Percentiles rank a stretch among this genome's conserved stretches.
phyloP scores from a whole-genome alignment of 2,113 vertebrate species.

The Axis porcinus region DNA sequence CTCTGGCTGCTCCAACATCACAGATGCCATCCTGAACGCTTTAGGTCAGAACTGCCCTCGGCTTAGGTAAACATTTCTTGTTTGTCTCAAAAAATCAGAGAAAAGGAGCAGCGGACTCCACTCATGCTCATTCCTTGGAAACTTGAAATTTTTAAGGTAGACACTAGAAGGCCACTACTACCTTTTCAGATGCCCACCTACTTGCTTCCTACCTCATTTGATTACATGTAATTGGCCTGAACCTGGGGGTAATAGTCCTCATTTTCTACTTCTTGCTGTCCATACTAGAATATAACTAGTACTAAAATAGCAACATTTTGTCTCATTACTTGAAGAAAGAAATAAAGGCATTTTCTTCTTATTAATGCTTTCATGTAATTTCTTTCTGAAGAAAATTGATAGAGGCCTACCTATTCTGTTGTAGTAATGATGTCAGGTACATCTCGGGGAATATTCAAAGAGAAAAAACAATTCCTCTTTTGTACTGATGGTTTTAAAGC shows the following conservation, averaged over 20 bases:
- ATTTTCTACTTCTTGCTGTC: background rate
- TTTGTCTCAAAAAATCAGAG: background rate
- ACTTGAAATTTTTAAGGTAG: conserved; percentile 17
- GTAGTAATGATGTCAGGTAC: background rate
- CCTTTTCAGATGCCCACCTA: background rate
- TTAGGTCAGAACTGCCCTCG: conserved; percentile 97
- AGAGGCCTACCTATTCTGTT: background rate
- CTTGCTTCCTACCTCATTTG: background rate
- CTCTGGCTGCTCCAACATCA: conserved; percentile 97
- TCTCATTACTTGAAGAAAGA: conserved; percentile 9
- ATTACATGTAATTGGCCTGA: background rate
- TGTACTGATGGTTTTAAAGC: background rate
- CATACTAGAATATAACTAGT: background rate
- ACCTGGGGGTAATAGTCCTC: background rate
- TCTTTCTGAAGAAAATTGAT: background rate
- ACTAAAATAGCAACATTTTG: background rate
- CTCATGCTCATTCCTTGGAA: background rate
- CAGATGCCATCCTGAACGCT: conserved; percentile 95
- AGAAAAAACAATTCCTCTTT: background rate
- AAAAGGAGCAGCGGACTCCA: background rate
- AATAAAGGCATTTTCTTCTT: background rate
- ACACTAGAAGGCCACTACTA: background rate
- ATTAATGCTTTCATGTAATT: conserved; percentile 23
- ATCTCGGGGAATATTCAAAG: background rate
- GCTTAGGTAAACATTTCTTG: conserved; percentile 86